phyloP scores from a whole-genome alignment of 2,113 vertebrate species.

The Spea bombifrons region DNA sequence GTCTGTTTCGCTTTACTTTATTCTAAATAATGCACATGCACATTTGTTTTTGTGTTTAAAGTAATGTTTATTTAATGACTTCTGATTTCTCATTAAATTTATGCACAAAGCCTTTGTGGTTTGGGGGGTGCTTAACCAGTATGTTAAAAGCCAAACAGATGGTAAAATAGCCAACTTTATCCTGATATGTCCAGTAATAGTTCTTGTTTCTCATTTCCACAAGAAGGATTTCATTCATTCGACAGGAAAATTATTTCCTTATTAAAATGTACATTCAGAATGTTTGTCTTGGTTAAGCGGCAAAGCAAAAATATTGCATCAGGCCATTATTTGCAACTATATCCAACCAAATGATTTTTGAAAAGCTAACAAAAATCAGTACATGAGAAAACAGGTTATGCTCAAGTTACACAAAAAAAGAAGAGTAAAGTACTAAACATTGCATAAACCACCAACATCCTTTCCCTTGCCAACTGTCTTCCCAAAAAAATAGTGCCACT shows the following conservation, averaged over 20 bases:
- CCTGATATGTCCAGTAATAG: background rate
- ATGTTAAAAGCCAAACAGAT: background rate
- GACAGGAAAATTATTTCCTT: background rate
- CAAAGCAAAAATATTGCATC: too few relatives aligned
- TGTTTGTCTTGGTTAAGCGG: background rate
- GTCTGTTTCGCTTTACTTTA: slow-evolving; percentile 15
- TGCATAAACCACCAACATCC: too few relatives aligned
- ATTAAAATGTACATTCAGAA: background rate
- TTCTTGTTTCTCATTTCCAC: background rate
- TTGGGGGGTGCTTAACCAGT: slow-evolving; percentile 9
- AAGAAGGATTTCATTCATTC: background rate
- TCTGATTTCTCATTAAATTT: slow-evolving; percentile 22
- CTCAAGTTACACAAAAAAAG: too few relatives aligned
- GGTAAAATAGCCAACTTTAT: slow-evolving; percentile 1
- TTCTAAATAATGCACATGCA: slow-evolving; percentile 18
- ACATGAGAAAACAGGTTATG: too few relatives aligned
- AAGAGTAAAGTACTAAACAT: too few relatives aligned
- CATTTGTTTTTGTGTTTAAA: slow-evolving; percentile 34
- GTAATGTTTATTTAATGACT: slow-evolving; percentile 26
- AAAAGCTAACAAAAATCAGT: too few relatives aligned
- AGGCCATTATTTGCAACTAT: too few relatives aligned
- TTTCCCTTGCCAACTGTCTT: too few relatives aligned
- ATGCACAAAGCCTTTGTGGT: slow-evolving; percentile 20
- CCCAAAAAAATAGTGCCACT: too few relatives aligned
- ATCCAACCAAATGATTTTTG: too few relatives aligned